phyloP scores from a whole-genome alignment of 2,888 invertebrate genomes.

The Drosophila phalerata region DNA sequence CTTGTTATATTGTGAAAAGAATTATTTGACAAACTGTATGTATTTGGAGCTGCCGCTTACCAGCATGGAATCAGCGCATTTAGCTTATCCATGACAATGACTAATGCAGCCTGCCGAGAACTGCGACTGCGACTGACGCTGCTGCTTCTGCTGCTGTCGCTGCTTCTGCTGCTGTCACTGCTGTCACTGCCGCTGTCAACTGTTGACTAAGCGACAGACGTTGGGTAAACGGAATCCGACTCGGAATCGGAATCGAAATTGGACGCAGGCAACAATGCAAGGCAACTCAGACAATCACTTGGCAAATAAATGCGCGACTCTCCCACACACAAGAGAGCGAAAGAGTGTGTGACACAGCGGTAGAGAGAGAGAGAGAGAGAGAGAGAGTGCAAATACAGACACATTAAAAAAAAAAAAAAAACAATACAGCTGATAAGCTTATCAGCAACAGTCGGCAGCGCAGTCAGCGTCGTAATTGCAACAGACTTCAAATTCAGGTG shows the following conservation, averaged over 20 bases:
- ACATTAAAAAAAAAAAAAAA: slow-evolving; percentile 9
- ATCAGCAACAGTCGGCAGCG: slow-evolving; percentile 49
- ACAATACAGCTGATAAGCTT: slow-evolving; percentile 70
- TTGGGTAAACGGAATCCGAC: slow-evolving; percentile 25
- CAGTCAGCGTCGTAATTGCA: slow-evolving; percentile 37
- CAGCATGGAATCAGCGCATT: slow-evolving; percentile 70
- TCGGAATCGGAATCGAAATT: slow-evolving; percentile 34
- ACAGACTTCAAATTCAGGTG: slow-evolving; percentile 42
- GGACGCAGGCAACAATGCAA: slow-evolving; percentile 35
- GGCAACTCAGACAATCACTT: slow-evolving; percentile 26
- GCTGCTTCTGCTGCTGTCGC: neutral
- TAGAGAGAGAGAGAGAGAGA: neutral
- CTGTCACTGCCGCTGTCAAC: slow-evolving; percentile 33
- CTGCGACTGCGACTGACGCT: slow-evolving; percentile 15
- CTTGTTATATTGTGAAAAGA: neutral
- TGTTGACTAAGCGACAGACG: slow-evolving; percentile 44
- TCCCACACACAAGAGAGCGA: slow-evolving; percentile 8
- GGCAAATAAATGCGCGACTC: slow-evolving; percentile 53
- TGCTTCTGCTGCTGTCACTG: slow-evolving; percentile 10
- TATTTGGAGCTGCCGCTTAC: slow-evolving; percentile 36
- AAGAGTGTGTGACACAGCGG: neutral
- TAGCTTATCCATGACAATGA: slow-evolving; percentile 69
- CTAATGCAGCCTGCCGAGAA: slow-evolving; percentile 58
- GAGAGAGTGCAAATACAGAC: slow-evolving; percentile 8
- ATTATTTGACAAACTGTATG: neutral